Evolutionary conservation across 1,140 invertebrate genomes (phyloP).

Genomic region (Saccostrea cuccullata): DNA sequence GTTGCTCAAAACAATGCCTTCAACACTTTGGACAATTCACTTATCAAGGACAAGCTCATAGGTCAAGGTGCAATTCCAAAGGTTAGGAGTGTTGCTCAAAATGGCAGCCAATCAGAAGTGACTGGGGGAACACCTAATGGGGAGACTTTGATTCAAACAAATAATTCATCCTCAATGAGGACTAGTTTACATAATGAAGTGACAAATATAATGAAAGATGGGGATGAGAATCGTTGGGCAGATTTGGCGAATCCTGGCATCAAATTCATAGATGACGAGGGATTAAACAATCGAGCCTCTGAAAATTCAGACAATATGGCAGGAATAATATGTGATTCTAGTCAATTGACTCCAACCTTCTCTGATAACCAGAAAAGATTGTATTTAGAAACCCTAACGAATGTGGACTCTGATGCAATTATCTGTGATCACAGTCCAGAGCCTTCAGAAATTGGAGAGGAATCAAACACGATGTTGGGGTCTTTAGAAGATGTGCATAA

Average conservation of each 20-base stretch:
- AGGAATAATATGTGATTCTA: constrained; percentile 69
- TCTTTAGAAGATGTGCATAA: constrained; percentile 20
- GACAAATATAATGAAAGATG: constrained; percentile 45
- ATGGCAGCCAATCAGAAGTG: constrained; percentile 29
- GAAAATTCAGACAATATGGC: constrained; percentile 67
- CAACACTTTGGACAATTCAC: constrained; percentile 57
- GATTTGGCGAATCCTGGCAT: constrained; percentile 75
- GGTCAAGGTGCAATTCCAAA: constrained; percentile 70
- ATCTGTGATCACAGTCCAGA: constrained; percentile 23
- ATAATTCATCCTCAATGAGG: constrained; percentile 40
- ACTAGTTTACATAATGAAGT: constrained; percentile 56
- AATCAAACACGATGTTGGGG: neutral
- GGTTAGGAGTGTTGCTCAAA: constrained; percentile 52
- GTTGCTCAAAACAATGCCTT: constrained; percentile 69
- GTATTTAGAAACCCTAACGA: constrained; percentile 62
- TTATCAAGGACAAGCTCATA: constrained; percentile 62
- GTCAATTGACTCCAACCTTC: constrained; percentile 63
- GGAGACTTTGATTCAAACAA: constrained; percentile 7
- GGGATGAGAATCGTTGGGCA: constrained; percentile 72
- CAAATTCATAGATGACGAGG: constrained; percentile 79
- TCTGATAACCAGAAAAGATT: constrained; percentile 66
- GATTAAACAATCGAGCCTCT: constrained; percentile 58
- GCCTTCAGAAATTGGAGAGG: neutral
- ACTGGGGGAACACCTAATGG: neutral
- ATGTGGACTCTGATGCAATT: constrained; percentile 12